Base-by-base conservation (phyloP, 2,888 invertebrate species). In the Amaurobius ferox region DNA sequence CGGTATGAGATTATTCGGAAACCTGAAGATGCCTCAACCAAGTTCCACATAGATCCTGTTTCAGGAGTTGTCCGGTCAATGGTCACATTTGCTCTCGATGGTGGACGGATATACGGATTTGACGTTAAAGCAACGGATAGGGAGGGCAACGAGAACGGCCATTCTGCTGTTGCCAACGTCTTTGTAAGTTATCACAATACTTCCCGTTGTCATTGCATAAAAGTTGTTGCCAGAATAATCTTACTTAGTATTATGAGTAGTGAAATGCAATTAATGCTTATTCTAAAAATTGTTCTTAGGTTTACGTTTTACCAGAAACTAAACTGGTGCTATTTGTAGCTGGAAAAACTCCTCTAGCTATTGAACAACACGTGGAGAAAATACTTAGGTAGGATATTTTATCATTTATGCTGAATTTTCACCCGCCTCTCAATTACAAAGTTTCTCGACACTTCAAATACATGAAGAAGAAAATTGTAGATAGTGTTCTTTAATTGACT, bases 121-220 rank as follows among this genome's bases (percentile, higher is more conserved):
- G 96, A 96, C 91, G 96, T 96, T 11, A 96, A 96, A 91, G 97
- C 96, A 11, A 96, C 96, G 0, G 96, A 97, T 90, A 93, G 94
- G 80, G 92, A 93, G 29, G 96, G 96, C 0, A 95, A 95, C 62
- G 95, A 96, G 90, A 95, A 95, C 90, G 96, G 96, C 0, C 94
- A 94, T 86, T 96, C 96, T 9, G 94, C 95, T 68, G 96, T 96
- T 88, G 95, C 95, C 72, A 96, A 96, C 91, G 95, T 96, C 83
- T 95, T 96, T 91, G 96, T 95, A 91, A 94, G 89, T 87, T 48
- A n/a, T n/a, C n/a, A n/a, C n/a, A n/a, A n/a, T n/a, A n/a, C n/a
- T n/a, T n/a, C n/a, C n/a, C n/a, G n/a, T n/a, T n/a, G n/a, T n/a
- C n/a, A n/a, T n/a, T n/a, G n/a, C n/a, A n/a, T n/a, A n/a, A n/a